Conservation (phyloP, 2,888 invertebrate genomes). For the Perithous albicinctus region DNA sequence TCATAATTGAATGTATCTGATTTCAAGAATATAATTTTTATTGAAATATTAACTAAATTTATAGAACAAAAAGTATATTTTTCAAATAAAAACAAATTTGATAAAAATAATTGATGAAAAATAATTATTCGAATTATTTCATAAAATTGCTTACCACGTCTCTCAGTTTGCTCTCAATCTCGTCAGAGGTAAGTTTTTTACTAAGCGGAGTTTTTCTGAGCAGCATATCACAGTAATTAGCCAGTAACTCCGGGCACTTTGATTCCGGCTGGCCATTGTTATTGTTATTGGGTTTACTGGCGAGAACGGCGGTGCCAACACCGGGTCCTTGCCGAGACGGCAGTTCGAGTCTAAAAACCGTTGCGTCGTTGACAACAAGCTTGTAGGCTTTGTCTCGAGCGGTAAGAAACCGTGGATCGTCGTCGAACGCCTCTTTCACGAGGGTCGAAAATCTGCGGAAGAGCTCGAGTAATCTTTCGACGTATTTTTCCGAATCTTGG, state of each 20-base stretch:
- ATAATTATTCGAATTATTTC: not conserved
- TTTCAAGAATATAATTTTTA: no score
- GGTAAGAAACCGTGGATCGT: constrained; percentile 98
- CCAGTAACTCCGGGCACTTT: constrained; percentile 98
- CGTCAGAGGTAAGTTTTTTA: constrained; percentile 97
- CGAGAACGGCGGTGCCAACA: constrained; percentile 87
- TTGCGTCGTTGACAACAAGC: constrained; percentile 98
- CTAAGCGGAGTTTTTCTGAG: constrained; percentile 97
- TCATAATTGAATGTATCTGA: no score
- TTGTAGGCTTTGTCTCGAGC: constrained; percentile 99
- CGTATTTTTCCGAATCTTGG: constrained; percentile 99
- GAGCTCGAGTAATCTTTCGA: constrained; percentile 96
- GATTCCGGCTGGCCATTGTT: constrained; percentile 92
- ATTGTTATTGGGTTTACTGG: constrained; percentile 80
- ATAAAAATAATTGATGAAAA: not conserved
- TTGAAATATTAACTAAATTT: no score
- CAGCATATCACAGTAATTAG: constrained; percentile 99
- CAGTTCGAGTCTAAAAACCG: constrained; percentile 90
- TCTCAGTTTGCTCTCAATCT: constrained; percentile 96
- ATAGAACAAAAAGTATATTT: no score
- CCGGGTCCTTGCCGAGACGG: constrained; percentile 79
- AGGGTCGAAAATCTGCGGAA: constrained; percentile 96
- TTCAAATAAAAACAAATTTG: no score
- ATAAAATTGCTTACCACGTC: constrained; percentile 89
- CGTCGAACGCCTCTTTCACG: constrained; percentile 97